These are phyloP conservation scores for Hiodon alosoides DNA, from an alignment of 2,113 vertebrate species.

Conservation along the genomic window DNA sequence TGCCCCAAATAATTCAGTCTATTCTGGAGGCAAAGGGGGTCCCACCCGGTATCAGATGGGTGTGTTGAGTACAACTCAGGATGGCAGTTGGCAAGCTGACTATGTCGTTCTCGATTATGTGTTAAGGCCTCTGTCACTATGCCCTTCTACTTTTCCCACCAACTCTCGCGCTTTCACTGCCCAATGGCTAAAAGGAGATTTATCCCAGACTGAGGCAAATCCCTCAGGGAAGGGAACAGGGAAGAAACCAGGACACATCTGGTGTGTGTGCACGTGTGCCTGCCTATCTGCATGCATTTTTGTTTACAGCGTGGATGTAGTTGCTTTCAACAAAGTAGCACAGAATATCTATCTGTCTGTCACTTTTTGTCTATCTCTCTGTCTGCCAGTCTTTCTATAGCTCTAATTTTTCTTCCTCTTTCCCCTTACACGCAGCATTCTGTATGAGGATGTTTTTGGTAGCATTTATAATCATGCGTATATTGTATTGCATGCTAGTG, in stretches of 20 bases:
- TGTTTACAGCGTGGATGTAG: neutral
- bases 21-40: too few species aligned
- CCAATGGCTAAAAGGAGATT: slow-evolving; percentile 6
- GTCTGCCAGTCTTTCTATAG: too few species aligned
- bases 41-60: too few species aligned
- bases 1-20: too few species aligned
- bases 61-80: too few species aligned
- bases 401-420: too few species aligned
- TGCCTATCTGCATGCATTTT: neutral
- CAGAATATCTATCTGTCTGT: neutral
- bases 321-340: neutral
- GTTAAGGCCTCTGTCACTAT: neutral
- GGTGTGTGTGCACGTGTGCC: slow-evolving; percentile 19
- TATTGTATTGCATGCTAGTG: neutral
- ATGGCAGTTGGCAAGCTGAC: too few species aligned
- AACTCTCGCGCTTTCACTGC: neutral
- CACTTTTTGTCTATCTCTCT: neutral
- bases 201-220: neutral
- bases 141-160: neutral
- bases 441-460: neutral
- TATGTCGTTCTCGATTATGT: too few species aligned
- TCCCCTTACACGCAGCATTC: too few species aligned
- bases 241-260: slow-evolving; percentile 30
- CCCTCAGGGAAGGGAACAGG: slow-evolving; percentile 4
- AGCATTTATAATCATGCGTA: neutral